Evolutionary conservation across 1,140 invertebrate genomes (phyloP), one percentile per base, ranked within the genome.

Genomic region (Mya arenaria): DNA sequence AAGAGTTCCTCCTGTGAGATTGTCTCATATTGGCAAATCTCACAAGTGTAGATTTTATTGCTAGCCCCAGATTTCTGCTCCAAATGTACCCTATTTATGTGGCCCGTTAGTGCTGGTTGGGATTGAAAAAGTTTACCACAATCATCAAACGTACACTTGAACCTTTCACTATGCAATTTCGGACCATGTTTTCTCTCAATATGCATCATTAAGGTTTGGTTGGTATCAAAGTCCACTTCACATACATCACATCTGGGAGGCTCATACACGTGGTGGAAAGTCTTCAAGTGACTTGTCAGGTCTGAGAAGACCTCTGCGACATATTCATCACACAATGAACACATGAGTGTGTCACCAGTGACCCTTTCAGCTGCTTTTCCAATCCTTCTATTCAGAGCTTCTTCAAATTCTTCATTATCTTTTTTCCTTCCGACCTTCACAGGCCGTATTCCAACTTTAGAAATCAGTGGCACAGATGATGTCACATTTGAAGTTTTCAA

Each of bases 141-240:
- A 1, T 34, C 44, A 2, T 39, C 75, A 77, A 44, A 36, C 13
- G 28, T 36, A 84, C 73, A 72, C 25, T 60, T 56, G n/a, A 82
- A 75, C 60, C 4, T 30, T 4, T 23, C 60, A n/a, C 10, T 15
- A 36, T 71, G 8, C 15, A n/a, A 52, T n/a, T 41, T 75, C 3
- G 85, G 85, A 5, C 85, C 85, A 82, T 86, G 85, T 37, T 77
- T 81, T 25, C 65, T 74, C 17, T 84, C 71, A 48, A 86, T 41
- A 41, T 86, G 85, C 28, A 60, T 28, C 0, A 56, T 44, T 8
- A 86, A 58, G 30, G 73, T 68, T 13, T 41, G 58, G n/a, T n/a
- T 23, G 19, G 58, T 74, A 28, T 79, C 69, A 37, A 84, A 82
- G 25, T 66, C 75, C 25, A 73, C n/a, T 37, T 86, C 79, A 77